These are phyloP conservation scores for Zaprionus camerounensis DNA, from an alignment of 1,140 invertebrate genomes.

Conservation along the genomic window DNA sequence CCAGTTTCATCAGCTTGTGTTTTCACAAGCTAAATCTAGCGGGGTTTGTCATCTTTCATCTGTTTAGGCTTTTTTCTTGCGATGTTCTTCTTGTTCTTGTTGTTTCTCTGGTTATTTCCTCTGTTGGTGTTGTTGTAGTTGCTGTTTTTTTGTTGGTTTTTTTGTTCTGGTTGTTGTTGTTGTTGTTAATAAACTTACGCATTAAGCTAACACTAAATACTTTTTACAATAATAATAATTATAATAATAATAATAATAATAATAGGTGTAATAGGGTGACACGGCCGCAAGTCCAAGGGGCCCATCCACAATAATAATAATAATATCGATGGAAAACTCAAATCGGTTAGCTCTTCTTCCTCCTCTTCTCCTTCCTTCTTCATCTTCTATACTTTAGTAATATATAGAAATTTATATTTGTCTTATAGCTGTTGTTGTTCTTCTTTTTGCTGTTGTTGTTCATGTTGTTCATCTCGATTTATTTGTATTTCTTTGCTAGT, in stretches of 20 bases:
- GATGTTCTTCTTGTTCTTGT: conserved; percentile 6
- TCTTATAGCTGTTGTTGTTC: conserved; percentile 42
- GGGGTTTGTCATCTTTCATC: conserved; percentile 1
- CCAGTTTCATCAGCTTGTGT: conserved; percentile 21
- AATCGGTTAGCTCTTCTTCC: conserved; percentile 60
- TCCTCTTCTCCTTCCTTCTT: conserved; percentile 18
- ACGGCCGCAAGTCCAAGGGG: conserved; percentile 30
- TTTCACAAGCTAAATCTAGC: no score
- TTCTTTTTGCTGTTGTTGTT: conserved; percentile 2
- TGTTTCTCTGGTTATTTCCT: not conserved
- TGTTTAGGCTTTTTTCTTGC: not conserved
- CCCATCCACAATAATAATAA: conserved; percentile 57
- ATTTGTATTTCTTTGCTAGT: conserved; percentile 51
- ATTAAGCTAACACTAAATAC: conserved; percentile 81
- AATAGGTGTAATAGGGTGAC: conserved; percentile 39
- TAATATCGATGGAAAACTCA: conserved; percentile 59
- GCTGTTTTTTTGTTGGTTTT: not conserved
- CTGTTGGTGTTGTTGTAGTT: conserved; percentile 17
- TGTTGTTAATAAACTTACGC: conserved; percentile 73
- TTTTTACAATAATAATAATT: conserved; percentile 79
- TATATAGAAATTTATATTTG: conserved; percentile 52
- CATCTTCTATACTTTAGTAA: conserved; percentile 24
- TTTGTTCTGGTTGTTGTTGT: conserved; percentile 21
- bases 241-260: conserved; percentile 51
- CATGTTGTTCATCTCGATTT: conserved; percentile 18